phyloP scores from a whole-genome alignment of 2,888 invertebrate species.

The Mesorhabditis sp. region DNA sequence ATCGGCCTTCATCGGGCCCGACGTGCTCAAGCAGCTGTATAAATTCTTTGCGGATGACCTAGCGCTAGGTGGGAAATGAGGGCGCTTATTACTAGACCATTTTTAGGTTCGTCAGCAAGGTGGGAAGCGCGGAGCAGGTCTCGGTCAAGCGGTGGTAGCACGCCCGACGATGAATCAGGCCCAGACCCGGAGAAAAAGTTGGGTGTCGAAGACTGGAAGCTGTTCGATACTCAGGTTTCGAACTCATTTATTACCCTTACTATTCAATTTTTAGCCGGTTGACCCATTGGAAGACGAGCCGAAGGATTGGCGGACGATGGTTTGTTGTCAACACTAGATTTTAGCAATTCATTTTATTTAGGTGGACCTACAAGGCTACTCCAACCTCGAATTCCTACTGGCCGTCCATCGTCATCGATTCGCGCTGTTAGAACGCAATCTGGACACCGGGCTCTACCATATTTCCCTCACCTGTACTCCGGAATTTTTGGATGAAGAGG shows the following conservation, averaged over 20 bases:
- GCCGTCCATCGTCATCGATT: conserved; percentile 3
- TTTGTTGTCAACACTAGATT: background rate
- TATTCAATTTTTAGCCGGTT: no score
- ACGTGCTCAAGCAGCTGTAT: background rate
- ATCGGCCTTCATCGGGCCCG: background rate
- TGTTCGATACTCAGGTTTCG: background rate
- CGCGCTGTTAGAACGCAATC: background rate
- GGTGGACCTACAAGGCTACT: conserved; percentile 3
- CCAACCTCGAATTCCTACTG: background rate
- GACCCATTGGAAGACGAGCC: no score
- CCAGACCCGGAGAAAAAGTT: background rate
- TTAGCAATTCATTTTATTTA: background rate
- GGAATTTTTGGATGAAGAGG: background rate
- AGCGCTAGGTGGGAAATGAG: conserved; percentile 1
- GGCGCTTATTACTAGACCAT: background rate
- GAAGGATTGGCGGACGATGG: no score
- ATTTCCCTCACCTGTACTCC: background rate
- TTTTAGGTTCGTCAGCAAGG: background rate
- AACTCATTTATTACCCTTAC: background rate
- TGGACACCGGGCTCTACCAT: background rate
- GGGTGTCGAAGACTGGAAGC: background rate
- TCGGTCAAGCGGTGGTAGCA: background rate
- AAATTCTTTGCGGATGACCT: conserved; percentile 1
- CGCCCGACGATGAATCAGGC: background rate
- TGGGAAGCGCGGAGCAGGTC: background rate